These are phyloP conservation scores for Maccullochella peelii DNA, from an alignment of 2,113 vertebrate species.

Conservation along the genomic window DNA sequence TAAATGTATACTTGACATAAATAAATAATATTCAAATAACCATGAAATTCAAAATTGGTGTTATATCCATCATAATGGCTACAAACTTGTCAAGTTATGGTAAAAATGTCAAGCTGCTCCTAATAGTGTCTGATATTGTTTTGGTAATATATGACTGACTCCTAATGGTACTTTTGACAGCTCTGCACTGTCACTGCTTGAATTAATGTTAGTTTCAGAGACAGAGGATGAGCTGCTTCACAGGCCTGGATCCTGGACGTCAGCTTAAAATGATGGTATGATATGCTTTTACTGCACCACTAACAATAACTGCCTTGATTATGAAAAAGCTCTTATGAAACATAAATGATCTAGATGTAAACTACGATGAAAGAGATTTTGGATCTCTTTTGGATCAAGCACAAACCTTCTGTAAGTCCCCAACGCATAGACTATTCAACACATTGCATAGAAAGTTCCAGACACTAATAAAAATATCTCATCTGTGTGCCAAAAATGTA, in stretches of 20 bases:
- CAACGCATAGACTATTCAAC: neutral
- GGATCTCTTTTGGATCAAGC: constrained; percentile 6
- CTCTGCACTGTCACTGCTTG: neutral
- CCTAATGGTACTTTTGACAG: neutral
- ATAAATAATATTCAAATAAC: neutral
- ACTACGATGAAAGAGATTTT: neutral
- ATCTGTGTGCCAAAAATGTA: neutral
- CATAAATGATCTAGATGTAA: neutral
- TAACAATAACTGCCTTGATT: neutral
- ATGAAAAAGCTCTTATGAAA: neutral
- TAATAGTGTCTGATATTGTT: neutral
- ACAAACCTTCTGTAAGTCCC: neutral
- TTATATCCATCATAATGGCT: neutral
- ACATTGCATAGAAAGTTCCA: neutral
- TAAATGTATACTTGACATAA: neutral
- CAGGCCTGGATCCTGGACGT: constrained; percentile 10
- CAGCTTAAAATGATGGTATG: neutral
- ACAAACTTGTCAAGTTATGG: neutral
- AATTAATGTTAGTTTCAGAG: constrained; percentile 3
- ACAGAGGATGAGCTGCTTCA: constrained; percentile 3
- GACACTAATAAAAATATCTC: neutral
- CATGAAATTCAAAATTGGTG: neutral
- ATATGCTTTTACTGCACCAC: neutral
- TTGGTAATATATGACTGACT: neutral
- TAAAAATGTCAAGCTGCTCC: neutral